These are phyloP conservation scores for Rhagoletis pomonella DNA, from an alignment of 1,140 invertebrate genomes.

Conservation along the genomic window DNA sequence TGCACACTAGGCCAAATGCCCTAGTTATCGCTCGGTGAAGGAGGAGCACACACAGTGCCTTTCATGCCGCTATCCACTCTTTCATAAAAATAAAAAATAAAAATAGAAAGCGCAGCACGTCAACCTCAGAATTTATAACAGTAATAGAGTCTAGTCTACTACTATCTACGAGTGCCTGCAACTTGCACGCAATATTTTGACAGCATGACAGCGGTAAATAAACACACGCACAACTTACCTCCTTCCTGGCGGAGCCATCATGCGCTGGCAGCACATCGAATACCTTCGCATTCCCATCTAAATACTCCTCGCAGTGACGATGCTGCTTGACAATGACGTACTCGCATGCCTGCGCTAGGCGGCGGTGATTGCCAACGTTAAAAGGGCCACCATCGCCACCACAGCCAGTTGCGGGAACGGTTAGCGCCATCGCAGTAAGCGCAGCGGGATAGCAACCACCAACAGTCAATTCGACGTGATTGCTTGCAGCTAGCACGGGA, in stretches of 20 bases:
- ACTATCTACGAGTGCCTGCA: background rate
- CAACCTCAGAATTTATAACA: too few relatives aligned
- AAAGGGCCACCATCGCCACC: background rate
- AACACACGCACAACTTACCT: slow-evolving; percentile 55
- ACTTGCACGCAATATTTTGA: background rate
- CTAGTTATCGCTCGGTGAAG: too few relatives aligned
- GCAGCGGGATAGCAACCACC: slow-evolving; percentile 2
- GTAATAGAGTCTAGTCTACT: too few relatives aligned
- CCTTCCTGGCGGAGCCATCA: slow-evolving; percentile 62
- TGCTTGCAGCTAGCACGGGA: background rate
- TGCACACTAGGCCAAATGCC: too few relatives aligned
- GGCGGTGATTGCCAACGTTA: slow-evolving; percentile 10
- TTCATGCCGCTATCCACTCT: too few relatives aligned
- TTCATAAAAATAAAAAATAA: too few relatives aligned
- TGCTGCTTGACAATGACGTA: slow-evolving; percentile 70
- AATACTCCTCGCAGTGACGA: slow-evolving; percentile 67
- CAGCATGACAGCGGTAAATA: background rate
- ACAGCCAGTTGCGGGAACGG: background rate
- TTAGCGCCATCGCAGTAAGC: background rate
- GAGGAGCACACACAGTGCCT: too few relatives aligned
- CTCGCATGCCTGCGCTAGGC: slow-evolving; percentile 54
- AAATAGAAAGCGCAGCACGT: too few relatives aligned
- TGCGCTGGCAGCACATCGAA: slow-evolving; percentile 63
- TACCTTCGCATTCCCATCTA: slow-evolving; percentile 66
- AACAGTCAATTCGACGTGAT: background rate